Evolutionary conservation across 2,113 vertebrate species (phyloP).

Genomic region (Diadophis punctatus): DNA sequence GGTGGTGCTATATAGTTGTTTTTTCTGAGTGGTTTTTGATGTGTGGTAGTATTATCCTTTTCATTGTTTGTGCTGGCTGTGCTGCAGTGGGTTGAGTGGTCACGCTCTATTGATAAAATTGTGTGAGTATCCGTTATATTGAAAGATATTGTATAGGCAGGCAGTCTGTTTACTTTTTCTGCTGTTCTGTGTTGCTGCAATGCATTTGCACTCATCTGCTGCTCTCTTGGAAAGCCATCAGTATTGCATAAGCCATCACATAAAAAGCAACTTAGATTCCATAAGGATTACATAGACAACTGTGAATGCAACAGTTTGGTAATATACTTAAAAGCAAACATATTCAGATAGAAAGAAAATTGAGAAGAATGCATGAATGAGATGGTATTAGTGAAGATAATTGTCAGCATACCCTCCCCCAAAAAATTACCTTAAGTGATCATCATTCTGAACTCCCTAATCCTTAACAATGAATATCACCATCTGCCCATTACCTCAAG

Average conservation of each 20-base stretch:
- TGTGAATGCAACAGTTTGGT: slow-evolving; percentile 27
- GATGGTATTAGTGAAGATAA: slow-evolving; percentile 47
- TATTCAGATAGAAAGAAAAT: slow-evolving; percentile 35
- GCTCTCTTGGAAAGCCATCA: no score
- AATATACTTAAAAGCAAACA: slow-evolving; percentile 36
- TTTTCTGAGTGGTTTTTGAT: no score
- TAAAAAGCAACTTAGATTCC: background rate
- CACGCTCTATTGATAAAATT: no score
- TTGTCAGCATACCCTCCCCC: slow-evolving; percentile 38
- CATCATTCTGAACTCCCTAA: slow-evolving; percentile 46
- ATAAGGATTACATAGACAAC: background rate
- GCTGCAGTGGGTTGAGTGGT: no score
- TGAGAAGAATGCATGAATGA: slow-evolving; percentile 50
- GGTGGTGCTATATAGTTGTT: background rate
- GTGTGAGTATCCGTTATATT: no score
- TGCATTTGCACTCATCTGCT: no score
- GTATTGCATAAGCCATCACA: background rate
- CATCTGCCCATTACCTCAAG: slow-evolving; percentile 54
- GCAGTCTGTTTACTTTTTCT: no score
- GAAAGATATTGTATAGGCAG: no score
- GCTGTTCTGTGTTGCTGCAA: no score
- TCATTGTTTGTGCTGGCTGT: no score
- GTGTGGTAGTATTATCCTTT: no score
- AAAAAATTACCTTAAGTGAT: slow-evolving; percentile 46
- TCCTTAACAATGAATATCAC: slow-evolving; percentile 60